These are phyloP conservation scores for Pipistrellus kuhlii DNA, from an alignment of 2,797 vertebrate genomes.

Conservation along the genomic window DNA sequence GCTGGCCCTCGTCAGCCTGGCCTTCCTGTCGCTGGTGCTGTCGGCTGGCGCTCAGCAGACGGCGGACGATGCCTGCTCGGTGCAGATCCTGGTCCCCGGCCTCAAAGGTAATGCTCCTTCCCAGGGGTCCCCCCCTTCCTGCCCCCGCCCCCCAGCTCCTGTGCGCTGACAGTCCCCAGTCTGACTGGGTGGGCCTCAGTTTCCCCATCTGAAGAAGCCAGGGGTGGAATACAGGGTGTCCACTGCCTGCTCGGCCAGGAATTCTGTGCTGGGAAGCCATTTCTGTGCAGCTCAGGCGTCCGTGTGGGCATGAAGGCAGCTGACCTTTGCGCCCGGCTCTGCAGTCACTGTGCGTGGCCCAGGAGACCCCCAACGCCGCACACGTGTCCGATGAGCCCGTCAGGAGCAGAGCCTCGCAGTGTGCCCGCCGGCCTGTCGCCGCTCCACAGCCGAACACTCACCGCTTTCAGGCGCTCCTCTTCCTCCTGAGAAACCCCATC, in stretches of 20 bases:
- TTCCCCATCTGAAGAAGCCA: neutral
- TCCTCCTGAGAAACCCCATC: neutral
- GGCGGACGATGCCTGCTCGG: conserved; percentile 94
- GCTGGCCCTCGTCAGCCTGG: conserved; percentile 89
- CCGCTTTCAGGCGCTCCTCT: neutral
- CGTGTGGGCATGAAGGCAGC: fast-evolving
- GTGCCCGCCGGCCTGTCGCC: too few relatives aligned
- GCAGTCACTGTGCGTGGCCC: fast-evolving
- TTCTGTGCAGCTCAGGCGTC: neutral
- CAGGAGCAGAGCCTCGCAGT: too few relatives aligned
- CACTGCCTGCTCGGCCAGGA: neutral
- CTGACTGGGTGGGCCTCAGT: fast-evolving
- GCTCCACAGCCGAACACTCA: fast-evolving
- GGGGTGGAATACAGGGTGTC: fast-evolving
- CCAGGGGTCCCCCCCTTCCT: fast-evolving
- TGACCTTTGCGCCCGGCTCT: fast-evolving
- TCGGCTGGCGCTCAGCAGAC: conserved; percentile 91
- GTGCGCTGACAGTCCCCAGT: neutral
- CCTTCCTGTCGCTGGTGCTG: conserved; percentile 89
- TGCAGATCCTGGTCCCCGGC: conserved; percentile 98
- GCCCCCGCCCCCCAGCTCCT: too few relatives aligned
- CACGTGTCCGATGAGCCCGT: too few relatives aligned
- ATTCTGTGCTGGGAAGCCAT: fast-evolving
- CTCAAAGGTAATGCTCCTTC: conserved; percentile 92
- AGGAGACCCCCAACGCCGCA: too few relatives aligned